These are phyloP conservation scores for Andrena haemorrhoa DNA, from an alignment of 2,888 invertebrate genomes.

Conservation along the genomic window DNA sequence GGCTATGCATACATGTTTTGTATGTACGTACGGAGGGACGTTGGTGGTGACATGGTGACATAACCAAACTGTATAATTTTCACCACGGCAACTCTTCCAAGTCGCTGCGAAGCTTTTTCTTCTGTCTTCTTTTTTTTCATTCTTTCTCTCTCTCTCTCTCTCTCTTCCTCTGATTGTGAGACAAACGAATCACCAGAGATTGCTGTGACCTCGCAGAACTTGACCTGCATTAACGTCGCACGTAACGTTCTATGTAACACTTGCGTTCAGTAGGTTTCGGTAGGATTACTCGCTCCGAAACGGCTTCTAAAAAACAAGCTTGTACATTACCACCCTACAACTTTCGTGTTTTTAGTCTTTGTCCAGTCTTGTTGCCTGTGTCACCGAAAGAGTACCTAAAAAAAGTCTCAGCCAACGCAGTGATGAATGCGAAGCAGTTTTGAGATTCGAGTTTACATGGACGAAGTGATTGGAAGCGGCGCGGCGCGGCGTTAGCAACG, in stretches of 20 bases:
- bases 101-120: neutral
- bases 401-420: neutral
- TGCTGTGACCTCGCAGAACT: constrained; percentile 52
- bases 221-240: constrained; percentile 77
- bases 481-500: constrained; percentile 20
- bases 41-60: neutral
- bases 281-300: too few species aligned
- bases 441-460: neutral
- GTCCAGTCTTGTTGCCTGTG: too few species aligned
- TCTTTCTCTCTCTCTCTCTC: neutral
- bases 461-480: neutral
- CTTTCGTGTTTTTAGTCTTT: neutral
- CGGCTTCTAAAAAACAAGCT: too few species aligned
- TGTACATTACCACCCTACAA: too few species aligned
- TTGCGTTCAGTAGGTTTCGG: neutral
- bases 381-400: neutral
- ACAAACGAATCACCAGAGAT: constrained; percentile 46
- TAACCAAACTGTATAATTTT: constrained; percentile 2
- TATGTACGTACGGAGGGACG: neutral
- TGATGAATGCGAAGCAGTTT: neutral
- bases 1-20: neutral
- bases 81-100: neutral
- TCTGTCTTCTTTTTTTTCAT: neutral
- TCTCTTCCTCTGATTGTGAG: neutral
- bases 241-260: neutral